Evolutionary conservation across 2,797 vertebrate species (phyloP), one percentile per base, ranked within the genome.

Genomic region (Paramormyrops hopkinsi): DNA sequence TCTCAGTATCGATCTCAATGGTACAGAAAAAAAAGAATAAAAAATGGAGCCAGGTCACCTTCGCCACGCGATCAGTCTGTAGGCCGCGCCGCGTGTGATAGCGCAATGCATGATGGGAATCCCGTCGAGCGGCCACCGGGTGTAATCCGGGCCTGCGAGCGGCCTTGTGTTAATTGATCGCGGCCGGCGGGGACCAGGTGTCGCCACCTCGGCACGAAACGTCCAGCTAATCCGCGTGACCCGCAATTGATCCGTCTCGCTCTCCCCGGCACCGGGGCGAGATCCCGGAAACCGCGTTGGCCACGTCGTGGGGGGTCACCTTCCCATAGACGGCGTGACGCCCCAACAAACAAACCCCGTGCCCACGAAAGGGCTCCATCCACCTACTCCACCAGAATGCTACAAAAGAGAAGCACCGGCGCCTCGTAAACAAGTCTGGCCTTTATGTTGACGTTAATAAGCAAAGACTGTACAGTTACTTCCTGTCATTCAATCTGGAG

Each of bases 181-280:
- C 41, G 22, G 90, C 89, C 87, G 88, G 82, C 85, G 33, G 92
- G 88, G 82, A 90, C 92, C 93, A 92, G 92, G 91, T 92, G 93
- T 90, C 90, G 88, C 85, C 89, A 87, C 89, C 83, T 4, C 87
- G 25, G 86, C 89, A 65, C 79, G 62, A 90, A 87, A 90, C 88
- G 91, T 89, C 88, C 91, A 90, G 91, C 92, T 93, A 92, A 93
- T 92, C 92, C 89, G 14, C 90, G 59, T 90, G 11, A 65, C 44
- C 87, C 41, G 2, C 33, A 83, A 90, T 92, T 90, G 90, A 92
- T 91, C 83, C 86, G 85, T 59, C 9, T 69, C 22, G 6, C 87
- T 88, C 56, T 7, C 86, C 29, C 53, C 41, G 8, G 37, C 17
- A 19, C 19, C 2, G 6, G 14, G 51, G 33, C 33, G 14, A 41